Evolutionary conservation across 2,113 vertebrate species (phyloP).

Genomic region (Antechinus stuartii): DNA sequence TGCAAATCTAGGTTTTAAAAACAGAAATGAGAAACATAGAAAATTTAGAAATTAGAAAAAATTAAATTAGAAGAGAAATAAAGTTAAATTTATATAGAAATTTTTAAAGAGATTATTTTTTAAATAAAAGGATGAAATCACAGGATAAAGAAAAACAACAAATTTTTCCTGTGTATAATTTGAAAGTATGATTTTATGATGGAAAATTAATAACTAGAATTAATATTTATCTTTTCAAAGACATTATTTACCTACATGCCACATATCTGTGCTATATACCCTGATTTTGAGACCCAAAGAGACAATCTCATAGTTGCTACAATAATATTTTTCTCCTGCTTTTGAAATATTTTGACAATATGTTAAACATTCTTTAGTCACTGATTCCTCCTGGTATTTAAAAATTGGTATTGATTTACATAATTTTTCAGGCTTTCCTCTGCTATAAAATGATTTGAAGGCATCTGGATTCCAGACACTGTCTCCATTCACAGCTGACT

Average conservation of each 20-base stretch:
- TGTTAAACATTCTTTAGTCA: not conserved
- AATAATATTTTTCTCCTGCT: not conserved
- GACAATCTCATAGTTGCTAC: not conserved
- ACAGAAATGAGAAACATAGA: too few relatives aligned
- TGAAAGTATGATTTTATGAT: not conserved
- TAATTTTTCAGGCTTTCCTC: not conserved
- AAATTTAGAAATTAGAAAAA: too few relatives aligned
- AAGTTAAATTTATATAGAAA: too few relatives aligned
- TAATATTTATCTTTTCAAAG: not conserved
- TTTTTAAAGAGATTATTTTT: slow-evolving; percentile 17
- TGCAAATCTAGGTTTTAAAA: not conserved
- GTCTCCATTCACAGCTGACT: not conserved
- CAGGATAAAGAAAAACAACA: not conserved
- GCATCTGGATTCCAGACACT: not conserved
- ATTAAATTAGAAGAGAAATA: too few relatives aligned
- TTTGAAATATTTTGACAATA: not conserved
- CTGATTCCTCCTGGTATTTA: too few relatives aligned
- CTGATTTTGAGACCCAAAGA: not conserved
- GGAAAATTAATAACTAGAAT: not conserved
- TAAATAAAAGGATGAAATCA: slow-evolving; percentile 9
- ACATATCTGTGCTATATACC: not conserved
- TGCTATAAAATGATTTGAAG: not conserved
- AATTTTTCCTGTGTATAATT: not conserved
- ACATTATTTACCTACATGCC: not conserved
- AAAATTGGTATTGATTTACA: not conserved